phyloP scores from a whole-genome alignment of 1,140 invertebrate species.

The Chrysopa pallens region DNA sequence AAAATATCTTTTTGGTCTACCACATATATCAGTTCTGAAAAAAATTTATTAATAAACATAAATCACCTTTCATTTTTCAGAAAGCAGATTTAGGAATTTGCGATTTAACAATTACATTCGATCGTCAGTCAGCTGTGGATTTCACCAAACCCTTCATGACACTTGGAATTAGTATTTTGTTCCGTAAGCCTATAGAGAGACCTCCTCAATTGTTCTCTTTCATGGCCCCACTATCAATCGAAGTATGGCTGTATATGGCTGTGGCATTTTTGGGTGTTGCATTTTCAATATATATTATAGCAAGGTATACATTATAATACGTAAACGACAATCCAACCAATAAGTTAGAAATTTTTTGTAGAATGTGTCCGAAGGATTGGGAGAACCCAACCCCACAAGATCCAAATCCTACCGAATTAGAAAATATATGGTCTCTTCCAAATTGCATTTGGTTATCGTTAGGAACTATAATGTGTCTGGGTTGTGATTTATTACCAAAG shows the following conservation, averaged over 20 bases:
- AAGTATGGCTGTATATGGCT: conserved; percentile 87
- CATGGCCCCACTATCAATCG: conserved; percentile 66
- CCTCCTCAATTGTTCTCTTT: conserved; percentile 69
- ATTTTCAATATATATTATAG: conserved; percentile 63
- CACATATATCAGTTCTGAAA: too few species aligned
- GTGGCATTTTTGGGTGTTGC: conserved; percentile 76
- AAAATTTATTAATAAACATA: too few species aligned
- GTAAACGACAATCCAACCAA: neutral
- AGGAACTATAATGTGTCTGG: conserved; percentile 63
- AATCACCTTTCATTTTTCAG: too few species aligned
- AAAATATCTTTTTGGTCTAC: too few species aligned
- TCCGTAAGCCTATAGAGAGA: conserved; percentile 48
- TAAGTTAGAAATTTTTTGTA: conserved; percentile 17
- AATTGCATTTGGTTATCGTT: conserved; percentile 63
- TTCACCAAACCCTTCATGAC: conserved; percentile 88
- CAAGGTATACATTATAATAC: conserved; percentile 39
- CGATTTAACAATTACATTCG: conserved; percentile 82
- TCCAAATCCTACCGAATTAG: conserved; percentile 53
- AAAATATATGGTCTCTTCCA: conserved; percentile 58
- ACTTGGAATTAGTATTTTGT: conserved; percentile 64
- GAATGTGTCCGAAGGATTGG: conserved; percentile 76
- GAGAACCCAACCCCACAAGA: conserved; percentile 72
- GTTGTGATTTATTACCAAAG: conserved; percentile 66
- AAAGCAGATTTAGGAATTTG: conserved; percentile 83
- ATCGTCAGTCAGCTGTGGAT: conserved; percentile 65